Base-by-base conservation (phyloP, 2,113 vertebrate genomes). In the Phocoena sinus region DNA sequence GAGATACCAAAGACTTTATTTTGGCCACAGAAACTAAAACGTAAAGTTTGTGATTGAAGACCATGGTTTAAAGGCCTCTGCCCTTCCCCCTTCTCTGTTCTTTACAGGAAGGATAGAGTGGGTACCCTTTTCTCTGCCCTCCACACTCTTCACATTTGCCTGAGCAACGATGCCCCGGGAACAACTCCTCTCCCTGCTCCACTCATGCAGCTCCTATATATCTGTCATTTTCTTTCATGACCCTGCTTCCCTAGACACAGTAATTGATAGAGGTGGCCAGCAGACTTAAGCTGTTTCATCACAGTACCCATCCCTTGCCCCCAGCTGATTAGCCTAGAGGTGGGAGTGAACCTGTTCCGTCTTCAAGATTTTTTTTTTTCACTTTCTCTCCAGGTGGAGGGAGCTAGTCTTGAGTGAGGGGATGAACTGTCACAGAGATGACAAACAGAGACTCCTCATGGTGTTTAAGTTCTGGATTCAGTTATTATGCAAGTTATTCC, bases 41-140 rank as follows among this genome's bases (percentile, higher is more conserved):
- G 84, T 50, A 50, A 50, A 65, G n/a, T 94, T 62, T 47, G 8
- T 38, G 68, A 71, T 56, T 44, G 21, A 92, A 92, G 53, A 60
- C 8, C 10, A 84, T 11, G 36, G 28, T 38, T 89, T 84, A 26
- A 33, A 89, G 56, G 8, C 50, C 58, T 89, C 53, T 76, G 21
- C 33, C 8, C 62, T 65, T 53, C 31, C 23, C 10, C 6, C 20
- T 90, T 47, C 41, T 65, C n/a, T 25, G 53, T 56, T 44, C 14
- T 84, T 84, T 26, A 80, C 9, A 58, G 10, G 25, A 25, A 79
- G 31, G 33, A 33, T 70, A 56, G 50, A 79, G 12, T 14, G n/a
- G 28, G 28, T 9, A 81, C 6, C 13, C n/a, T 23, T 65, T 58
- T 23, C 47, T 38, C 31, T 63, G 44, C 23, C 9, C 76, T n/a